Base-by-base conservation (phyloP, 2,113 vertebrate genomes). In the Nycticorax nycticorax region DNA sequence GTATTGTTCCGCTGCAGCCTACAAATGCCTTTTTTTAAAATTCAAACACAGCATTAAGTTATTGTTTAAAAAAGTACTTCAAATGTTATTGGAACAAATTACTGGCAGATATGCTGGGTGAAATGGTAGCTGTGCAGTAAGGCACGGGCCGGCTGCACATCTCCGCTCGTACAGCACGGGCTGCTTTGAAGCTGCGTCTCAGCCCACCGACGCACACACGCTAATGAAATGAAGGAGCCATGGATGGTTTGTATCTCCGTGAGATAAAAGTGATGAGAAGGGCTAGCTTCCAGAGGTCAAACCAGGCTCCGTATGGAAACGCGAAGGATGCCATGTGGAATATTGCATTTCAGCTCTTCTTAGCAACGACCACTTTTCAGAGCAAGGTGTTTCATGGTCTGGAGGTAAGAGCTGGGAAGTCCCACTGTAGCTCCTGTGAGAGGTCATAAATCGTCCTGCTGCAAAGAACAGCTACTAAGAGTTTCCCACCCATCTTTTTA, bases 121-220 rank as follows among this genome's bases (percentile, higher is more conserved):
- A 28, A 43, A 56, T 35, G 26, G 71, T 27, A 41, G 66, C 4
- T 60, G 66, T 62, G 53, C 41, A 39, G 72, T 4, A 39, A 26
- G 39, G 56, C 75, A n/a, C 43, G 41, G 69, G 19, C 23, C 43
- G 72, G 2, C 39, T 48, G 45, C 12, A 2, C 50, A 19, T 53
- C 47, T 24, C 64, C 23, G 39, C 21, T 43, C 7, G 9, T 8
- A 12, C 68, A 57, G 69, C 63, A 16, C 7, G 11, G 33, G 52
- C 47, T 80, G 30, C 77, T 88, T 71, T 81, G 85, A 89, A 81
- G 66, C 9, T 89, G 43, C 15, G 2, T 41, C 71, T 66, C 71
- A 27, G 32, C 56, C 32, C 15, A 37, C 16, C 16, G 48, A 45
- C 53, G 9, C 0, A 0, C 7, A 16, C 12, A 11, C 3, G 0